phyloP scores from a whole-genome alignment of 1,140 invertebrate genomes.

The Chironomus tepperi region DNA sequence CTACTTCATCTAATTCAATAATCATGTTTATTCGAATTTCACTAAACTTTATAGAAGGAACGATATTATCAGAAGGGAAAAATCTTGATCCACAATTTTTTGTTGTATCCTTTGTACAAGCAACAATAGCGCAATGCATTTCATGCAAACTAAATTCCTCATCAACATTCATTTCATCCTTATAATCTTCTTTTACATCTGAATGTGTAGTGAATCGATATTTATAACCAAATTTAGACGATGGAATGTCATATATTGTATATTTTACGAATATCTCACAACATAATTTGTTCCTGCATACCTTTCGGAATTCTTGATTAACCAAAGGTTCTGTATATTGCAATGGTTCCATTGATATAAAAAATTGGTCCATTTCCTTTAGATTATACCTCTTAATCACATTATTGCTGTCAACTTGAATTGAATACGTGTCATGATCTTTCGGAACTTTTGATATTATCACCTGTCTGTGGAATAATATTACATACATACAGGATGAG shows the following conservation, averaged over 20 bases:
- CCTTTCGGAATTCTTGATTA: background rate
- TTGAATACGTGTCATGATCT: background rate
- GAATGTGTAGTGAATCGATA: background rate
- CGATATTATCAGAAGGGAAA: background rate
- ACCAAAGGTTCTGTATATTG: background rate
- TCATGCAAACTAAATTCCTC: background rate
- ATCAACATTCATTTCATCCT: background rate
- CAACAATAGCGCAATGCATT: slow-evolving; percentile 1
- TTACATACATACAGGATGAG: background rate
- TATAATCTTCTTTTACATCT: background rate
- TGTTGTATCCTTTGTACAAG: background rate
- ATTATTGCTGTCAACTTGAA: background rate
- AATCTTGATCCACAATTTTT: background rate
- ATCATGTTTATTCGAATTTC: background rate
- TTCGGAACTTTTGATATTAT: slow-evolving; percentile 17
- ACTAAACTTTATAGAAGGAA: background rate
- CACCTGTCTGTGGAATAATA: background rate
- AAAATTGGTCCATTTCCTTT: slow-evolving; percentile 16
- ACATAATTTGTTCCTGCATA: background rate
- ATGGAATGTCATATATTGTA: background rate
- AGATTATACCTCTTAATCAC: background rate
- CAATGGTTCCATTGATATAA: background rate
- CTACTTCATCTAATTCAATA: background rate
- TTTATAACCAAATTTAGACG: background rate
- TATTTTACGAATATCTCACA: background rate